Conservation (phyloP, 2,797 vertebrate genomes). For the Phoebastria nigripes region DNA sequence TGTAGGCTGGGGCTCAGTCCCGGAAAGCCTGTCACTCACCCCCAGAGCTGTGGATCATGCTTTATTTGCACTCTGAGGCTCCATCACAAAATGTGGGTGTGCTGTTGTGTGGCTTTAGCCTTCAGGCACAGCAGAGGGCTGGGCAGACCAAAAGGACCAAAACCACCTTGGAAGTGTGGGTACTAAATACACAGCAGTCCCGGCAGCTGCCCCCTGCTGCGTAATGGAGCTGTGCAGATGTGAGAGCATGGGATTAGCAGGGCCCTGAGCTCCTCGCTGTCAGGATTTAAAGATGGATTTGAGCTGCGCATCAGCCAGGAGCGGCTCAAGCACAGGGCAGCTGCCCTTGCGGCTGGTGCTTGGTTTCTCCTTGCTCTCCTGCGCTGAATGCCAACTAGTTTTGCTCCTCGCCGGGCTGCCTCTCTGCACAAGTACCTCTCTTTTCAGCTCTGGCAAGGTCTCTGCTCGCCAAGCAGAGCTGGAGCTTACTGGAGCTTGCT, state of each 20-base stretch:
- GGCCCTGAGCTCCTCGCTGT: not conserved
- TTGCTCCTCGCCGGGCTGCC: not conserved
- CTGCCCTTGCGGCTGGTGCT: not conserved
- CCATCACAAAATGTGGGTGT: not conserved
- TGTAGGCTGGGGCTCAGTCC: not conserved
- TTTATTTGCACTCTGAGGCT: not conserved
- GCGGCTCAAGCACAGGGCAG: not conserved
- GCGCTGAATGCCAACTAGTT: not conserved
- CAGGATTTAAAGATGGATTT: conserved; percentile 8
- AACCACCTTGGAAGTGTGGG: not conserved
- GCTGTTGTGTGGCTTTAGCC: not conserved
- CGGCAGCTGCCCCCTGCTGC: not conserved
- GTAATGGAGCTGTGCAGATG: not conserved
- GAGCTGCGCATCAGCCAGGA: not conserved
- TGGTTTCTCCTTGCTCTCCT: not conserved
- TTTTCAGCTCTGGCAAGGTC: not conserved
- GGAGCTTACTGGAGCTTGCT: not conserved
- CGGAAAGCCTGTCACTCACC: not conserved
- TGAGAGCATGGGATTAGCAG: not conserved
- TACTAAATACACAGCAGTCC: not conserved
- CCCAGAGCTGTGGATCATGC: not conserved
- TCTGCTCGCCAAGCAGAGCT: not conserved
- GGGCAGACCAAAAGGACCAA: not conserved
- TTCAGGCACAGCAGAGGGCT: not conserved
- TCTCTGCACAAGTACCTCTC: not conserved